Evolutionary conservation across 1,140 invertebrate species (phyloP), one percentile per base, ranked within the genome.

Genomic region (Eueides isabella): DNA sequence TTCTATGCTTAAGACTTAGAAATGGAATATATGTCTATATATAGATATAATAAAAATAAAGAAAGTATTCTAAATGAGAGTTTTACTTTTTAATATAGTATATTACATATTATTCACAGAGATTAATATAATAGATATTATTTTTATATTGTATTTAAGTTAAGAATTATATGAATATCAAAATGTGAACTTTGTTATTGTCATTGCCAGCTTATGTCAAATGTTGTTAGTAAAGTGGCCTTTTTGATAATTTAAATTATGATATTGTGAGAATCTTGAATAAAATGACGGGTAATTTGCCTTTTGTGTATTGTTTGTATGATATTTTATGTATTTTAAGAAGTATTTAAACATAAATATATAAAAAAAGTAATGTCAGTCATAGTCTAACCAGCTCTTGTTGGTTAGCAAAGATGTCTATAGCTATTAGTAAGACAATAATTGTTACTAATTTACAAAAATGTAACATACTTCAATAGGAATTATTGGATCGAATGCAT

Each of bases 131-230:
- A 26, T 26, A 14, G 19, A 55, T 26, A 11, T 55, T 55, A 55
- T 55, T 55, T 55, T 55, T 55, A 55, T 55, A 55, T 55, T 55
- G 11, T 55, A 55, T 55, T 55, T 55, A 55, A 26, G 23, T 26
- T 23, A 26, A 55, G 7, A 23, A 48, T 19, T 38, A 23, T 48
- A 55, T 23, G 48, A 26, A 23, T 55, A 55, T 23, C 19, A 26
- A 26, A 55, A 55, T 55, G 23, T 55, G 48, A 55, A 2, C 7
- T 44, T 44, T 44, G 16, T 19, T 44, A 44, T 19, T 44, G 41
- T 44, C 41, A 55, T 55, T 55, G 48, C 48, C 23, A 55, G 11
- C 23, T 12, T 55, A 55, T 26, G 41, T 48, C 19, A 19, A 48
- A 48, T n/a, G 7, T 19, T n/a, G 1, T 6, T 6, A 19, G 16